Percentiles rank a stretch among this genome's conserved stretches.
These are phyloP conservation scores for Cyrtodaria siliqua DNA, from an alignment of 2,888 invertebrate genomes.

Conservation along the genomic window DNA sequence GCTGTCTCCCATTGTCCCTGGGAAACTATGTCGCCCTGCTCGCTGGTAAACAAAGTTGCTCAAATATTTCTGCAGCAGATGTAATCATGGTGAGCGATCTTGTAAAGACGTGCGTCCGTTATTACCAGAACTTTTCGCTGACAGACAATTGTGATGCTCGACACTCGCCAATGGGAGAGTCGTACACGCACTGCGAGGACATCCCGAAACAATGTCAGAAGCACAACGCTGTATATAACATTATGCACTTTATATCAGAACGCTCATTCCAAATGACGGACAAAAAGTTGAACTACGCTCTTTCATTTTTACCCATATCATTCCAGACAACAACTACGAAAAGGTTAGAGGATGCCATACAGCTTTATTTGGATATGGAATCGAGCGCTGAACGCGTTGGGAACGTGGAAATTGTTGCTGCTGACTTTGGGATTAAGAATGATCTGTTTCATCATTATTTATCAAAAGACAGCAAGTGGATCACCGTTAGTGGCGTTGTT, in stretches of 20 bases:
- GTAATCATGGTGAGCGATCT: conserved; percentile 88
- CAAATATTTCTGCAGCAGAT: conserved; percentile 92
- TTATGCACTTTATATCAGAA: conserved; percentile 94
- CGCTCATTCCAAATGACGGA: conserved; percentile 89
- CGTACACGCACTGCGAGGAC: conserved; percentile 66
- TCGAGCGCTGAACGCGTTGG: conserved; percentile 81
- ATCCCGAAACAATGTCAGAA: conserved; percentile 92
- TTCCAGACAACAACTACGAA: conserved; percentile 90
- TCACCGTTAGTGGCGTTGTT: conserved; percentile 92
- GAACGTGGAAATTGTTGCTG: conserved; percentile 90
- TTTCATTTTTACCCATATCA: conserved; percentile 94
- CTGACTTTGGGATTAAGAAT: conserved; percentile 95
- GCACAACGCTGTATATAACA: conserved; percentile 93
- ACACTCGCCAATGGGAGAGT: conserved; percentile 86
- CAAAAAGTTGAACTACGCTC: conserved; percentile 89
- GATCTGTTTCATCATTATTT: conserved; percentile 94
- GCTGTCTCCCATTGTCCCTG: conserved; percentile 95
- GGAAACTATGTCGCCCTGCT: conserved; percentile 95
- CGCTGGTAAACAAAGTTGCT: conserved; percentile 92
- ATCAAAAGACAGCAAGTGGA: conserved; percentile 92
- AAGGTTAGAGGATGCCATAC: conserved; percentile 85
- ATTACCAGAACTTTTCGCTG: conserved; percentile 90
- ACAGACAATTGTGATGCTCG: conserved; percentile 87
- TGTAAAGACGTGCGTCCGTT: conserved; percentile 90
- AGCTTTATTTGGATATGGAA: conserved; percentile 91